phyloP scores from a whole-genome alignment of 1,140 invertebrate genomes.

The Drosophila erecta region DNA sequence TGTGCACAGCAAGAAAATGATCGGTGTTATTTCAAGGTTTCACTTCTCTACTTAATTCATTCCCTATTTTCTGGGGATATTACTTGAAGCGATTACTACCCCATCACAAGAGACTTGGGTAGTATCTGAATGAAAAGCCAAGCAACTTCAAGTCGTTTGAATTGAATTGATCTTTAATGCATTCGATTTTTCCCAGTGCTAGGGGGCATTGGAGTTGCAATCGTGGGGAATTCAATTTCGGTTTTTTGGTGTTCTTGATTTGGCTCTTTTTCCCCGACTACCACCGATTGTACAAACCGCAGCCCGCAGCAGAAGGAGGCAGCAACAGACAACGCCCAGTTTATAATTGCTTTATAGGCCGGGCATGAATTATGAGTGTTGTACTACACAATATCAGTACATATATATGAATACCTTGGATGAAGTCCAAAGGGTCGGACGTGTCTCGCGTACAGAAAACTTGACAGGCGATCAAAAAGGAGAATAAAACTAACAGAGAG shows the following conservation, averaged over 20 bases:
- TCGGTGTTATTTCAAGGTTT: too few species aligned
- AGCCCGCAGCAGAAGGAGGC: constrained; percentile 19
- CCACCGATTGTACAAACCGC: constrained; percentile 33
- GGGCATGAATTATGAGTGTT: constrained; percentile 52
- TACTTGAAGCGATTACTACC: too few species aligned
- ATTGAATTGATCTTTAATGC: neutral
- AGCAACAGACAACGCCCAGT: constrained; percentile 64
- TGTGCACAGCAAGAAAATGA: constrained; percentile 9
- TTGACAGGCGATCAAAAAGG: constrained; percentile 19
- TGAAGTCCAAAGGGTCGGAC: constrained; percentile 46
- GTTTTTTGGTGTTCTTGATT: constrained; percentile 2
- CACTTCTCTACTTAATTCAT: too few species aligned
- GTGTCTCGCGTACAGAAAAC: constrained; percentile 47
- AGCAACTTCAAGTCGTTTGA: too few species aligned
- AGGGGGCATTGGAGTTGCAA: neutral
- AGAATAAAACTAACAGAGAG: neutral
- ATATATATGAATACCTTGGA: constrained; percentile 31
- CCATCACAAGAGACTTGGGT: too few species aligned
- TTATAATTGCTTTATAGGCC: constrained; percentile 81
- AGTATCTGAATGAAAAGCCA: too few species aligned
- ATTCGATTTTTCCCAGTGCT: neutral
- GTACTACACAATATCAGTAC: constrained; percentile 31
- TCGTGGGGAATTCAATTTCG: constrained; percentile 48
- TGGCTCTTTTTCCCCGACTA: constrained; percentile 4
- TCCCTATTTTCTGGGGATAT: too few species aligned